Evolutionary conservation across 2,888 invertebrate genomes (phyloP).

Genomic region (Andrena marginata): DNA sequence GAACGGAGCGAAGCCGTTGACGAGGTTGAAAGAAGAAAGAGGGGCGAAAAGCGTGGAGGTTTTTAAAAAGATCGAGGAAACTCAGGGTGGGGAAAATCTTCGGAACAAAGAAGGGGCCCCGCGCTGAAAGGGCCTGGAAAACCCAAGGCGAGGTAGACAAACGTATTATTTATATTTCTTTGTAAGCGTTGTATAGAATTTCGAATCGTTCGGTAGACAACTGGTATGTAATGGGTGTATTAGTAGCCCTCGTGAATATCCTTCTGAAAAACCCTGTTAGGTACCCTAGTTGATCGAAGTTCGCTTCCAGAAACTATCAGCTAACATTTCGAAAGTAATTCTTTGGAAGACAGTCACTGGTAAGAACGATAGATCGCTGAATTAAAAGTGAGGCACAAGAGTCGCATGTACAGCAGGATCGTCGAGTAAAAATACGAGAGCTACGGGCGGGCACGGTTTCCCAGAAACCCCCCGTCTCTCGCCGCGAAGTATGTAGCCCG

Average conservation of each 20-base stretch:
- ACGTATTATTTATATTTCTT: not conserved
- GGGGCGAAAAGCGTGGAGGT: not conserved
- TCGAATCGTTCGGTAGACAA: not conserved
- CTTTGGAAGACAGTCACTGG: too few species aligned
- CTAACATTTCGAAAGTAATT: too few species aligned
- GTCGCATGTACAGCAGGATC: not conserved
- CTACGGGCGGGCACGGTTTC: not conserved
- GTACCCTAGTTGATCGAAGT: too few species aligned
- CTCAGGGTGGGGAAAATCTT: not conserved
- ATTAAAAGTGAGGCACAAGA: too few species aligned
- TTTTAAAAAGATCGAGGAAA: constrained; percentile 29
- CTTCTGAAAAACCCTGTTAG: too few species aligned
- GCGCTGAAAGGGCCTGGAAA: not conserved
- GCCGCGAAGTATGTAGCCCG: not conserved
- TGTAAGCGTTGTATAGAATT: not conserved
- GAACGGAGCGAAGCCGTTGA: not conserved
- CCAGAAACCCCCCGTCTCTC: not conserved
- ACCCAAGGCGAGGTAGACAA: not conserved
- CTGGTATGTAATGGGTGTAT: not conserved
- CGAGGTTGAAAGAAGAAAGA: not conserved
- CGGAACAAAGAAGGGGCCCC: not conserved
- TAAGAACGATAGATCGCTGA: too few species aligned
- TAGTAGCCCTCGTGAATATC: too few species aligned
- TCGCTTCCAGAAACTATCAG: too few species aligned
- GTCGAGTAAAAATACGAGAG: not conserved